Percentiles rank a stretch among this genome's conserved stretches.
phyloP scores from a whole-genome alignment of 2,888 invertebrate species.

The Melieria crassipennis region DNA sequence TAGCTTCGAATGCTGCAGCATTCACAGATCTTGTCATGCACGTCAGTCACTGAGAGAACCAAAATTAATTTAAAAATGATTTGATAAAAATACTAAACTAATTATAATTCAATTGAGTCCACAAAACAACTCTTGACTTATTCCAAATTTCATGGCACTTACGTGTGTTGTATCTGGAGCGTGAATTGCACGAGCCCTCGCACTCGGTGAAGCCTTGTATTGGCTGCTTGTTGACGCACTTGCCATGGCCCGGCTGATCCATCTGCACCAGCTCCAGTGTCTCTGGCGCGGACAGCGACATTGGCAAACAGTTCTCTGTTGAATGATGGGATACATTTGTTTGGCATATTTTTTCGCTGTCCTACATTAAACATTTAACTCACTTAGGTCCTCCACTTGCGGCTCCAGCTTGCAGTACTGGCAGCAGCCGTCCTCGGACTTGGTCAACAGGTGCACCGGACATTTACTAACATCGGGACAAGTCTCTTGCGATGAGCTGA shows the following conservation, averaged over 20 bases:
- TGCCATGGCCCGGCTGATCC: conserved; percentile 68
- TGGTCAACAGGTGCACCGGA: conserved; percentile 66
- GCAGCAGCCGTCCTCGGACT: conserved; percentile 71
- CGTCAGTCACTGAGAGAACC: conserved; percentile 66
- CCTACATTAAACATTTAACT: conserved; percentile 29
- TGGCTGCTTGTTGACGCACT: conserved; percentile 72
- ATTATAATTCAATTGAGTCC: too few species aligned
- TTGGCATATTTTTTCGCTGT: too few species aligned
- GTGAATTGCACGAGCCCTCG: conserved; percentile 75
- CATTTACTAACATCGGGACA: conserved; percentile 76
- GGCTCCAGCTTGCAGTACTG: conserved; percentile 71
- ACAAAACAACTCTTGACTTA: too few species aligned
- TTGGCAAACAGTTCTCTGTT: conserved; percentile 70
- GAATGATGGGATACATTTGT: conserved; percentile 14
- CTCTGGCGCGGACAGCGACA: conserved; percentile 67
- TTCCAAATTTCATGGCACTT: conserved; percentile 48
- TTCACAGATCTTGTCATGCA: conserved; percentile 70
- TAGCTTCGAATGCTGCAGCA: conserved; percentile 69
- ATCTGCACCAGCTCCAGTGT: conserved; percentile 72
- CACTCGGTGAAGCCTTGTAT: conserved; percentile 76
- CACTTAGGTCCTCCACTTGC: conserved; percentile 54
- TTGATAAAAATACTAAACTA: too few species aligned
- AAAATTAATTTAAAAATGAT: too few species aligned
- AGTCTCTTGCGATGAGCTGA: conserved; percentile 68
- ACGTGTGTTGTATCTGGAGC: conserved; percentile 75